Percentiles rank a stretch among this genome's conserved stretches.
These are phyloP conservation scores for Yasuhikotakia modesta DNA, from an alignment of 2,797 vertebrate species.

Conservation along the genomic window DNA sequence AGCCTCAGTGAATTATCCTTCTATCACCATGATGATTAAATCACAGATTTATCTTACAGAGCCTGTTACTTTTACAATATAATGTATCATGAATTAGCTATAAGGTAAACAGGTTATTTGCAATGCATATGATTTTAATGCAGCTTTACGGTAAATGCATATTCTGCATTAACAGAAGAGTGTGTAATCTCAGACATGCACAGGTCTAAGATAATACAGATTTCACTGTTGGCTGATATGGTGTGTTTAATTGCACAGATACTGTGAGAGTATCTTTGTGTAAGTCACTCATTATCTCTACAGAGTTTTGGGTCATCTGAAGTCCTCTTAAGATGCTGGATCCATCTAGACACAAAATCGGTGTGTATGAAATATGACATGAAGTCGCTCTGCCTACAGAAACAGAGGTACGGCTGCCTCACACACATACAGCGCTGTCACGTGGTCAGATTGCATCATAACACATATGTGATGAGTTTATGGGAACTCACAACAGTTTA, in stretches of 20 bases:
- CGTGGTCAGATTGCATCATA: background rate
- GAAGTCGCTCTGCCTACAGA: background rate
- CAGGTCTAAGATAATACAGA: too few species aligned
- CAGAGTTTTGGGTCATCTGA: too few species aligned
- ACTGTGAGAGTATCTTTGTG: too few species aligned
- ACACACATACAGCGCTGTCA: background rate
- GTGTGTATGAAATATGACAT: background rate
- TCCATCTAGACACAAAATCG: background rate
- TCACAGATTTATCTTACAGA: background rate
- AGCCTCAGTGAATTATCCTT: slow-evolving; percentile 10
- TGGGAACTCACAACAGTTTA: background rate
- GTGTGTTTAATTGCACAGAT: too few species aligned
- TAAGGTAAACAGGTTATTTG: background rate
- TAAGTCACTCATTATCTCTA: too few species aligned
- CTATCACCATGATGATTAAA: slow-evolving; percentile 28
- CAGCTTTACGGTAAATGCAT: background rate
- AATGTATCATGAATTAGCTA: background rate
- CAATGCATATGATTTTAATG: too few species aligned
- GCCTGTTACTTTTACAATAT: background rate
- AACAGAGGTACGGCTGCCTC: background rate
- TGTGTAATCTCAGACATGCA: too few species aligned
- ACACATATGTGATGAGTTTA: background rate
- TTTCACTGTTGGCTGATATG: too few species aligned
- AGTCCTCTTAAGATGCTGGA: too few species aligned
- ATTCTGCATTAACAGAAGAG: too few species aligned